A percentile compares a stretch with the other conserved stretches of the same genome.
Conservation (phyloP, 30 jellyfish, hydroid and myxozoan species). For the Nemopilema nomurai region DNA sequence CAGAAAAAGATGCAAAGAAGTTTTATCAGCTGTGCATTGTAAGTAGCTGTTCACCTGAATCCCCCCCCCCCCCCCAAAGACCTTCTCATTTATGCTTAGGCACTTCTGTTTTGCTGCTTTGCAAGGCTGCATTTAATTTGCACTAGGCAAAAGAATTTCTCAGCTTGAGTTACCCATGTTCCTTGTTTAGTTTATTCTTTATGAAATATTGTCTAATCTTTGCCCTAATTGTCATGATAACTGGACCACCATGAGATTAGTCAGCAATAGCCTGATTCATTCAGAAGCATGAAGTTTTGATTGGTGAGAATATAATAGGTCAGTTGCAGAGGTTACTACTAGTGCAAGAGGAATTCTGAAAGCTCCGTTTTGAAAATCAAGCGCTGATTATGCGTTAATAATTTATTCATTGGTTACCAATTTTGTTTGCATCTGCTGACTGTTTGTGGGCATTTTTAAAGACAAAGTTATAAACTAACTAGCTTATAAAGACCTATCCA, state of each 20-base stretch:
- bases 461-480: too few species aligned
- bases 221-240: too few species aligned
- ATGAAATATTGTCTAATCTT: too few species aligned
- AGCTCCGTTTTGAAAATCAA: not conserved
- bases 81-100: not conserved
- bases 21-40: slow-evolving; percentile 69
- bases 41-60: slow-evolving; percentile 1
- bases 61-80: not conserved
- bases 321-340: too few species aligned
- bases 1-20: slow-evolving; percentile 84
- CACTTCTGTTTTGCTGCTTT: not conserved
- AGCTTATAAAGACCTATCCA: not conserved
- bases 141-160: too few species aligned
- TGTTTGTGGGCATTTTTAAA: not conserved
- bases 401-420: not conserved
- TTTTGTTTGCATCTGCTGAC: not conserved
- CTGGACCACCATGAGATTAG: too few species aligned
- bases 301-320: too few species aligned
- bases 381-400: not conserved
- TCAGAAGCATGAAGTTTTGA: too few species aligned
- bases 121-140: not conserved
- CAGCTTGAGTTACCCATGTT: too few species aligned
- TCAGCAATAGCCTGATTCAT: too few species aligned
- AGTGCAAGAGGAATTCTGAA: not conserved
- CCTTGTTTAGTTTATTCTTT: too few species aligned